Percentiles rank a stretch among this genome's conserved stretches.
phyloP scores from a whole-genome alignment of 1,140 invertebrate species.

The Hylaeus volcanicus region DNA sequence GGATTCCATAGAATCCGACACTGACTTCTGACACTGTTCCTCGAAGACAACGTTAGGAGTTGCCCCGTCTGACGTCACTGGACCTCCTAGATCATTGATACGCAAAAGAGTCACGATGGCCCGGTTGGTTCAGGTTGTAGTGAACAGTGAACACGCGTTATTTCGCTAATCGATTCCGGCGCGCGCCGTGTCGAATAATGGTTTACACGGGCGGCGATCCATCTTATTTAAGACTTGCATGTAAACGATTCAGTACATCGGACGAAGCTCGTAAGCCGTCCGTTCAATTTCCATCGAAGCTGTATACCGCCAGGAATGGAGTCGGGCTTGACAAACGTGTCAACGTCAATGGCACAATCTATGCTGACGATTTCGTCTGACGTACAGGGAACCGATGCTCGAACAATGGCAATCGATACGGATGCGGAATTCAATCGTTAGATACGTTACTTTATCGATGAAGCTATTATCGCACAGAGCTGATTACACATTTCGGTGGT shows the following conservation, averaged over 20 bases:
- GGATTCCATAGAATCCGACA: too few species aligned
- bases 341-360: conserved; percentile 42
- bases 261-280: conserved; percentile 46
- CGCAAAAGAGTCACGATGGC: neutral
- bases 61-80: too few species aligned
- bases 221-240: conserved; percentile 52
- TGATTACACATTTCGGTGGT: neutral
- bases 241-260: conserved; percentile 58
- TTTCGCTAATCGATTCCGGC: conserved; percentile 60
- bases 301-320: conserved; percentile 14
- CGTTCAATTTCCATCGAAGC: conserved; percentile 56
- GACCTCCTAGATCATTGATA: too few species aligned
- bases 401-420: neutral
- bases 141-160: conserved; percentile 1
- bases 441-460: conserved; percentile 24
- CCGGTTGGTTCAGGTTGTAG: neutral
- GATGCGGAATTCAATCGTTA: conserved; percentile 8
- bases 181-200: conserved; percentile 55
- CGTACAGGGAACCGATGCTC: conserved; percentile 10
- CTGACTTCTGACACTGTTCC: too few species aligned
- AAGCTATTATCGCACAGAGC: neutral
- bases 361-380: conserved; percentile 2
- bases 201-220: conserved; percentile 57
- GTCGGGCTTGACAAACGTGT: conserved; percentile 35
- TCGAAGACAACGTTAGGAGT: too few species aligned